Percentiles rank a stretch among this genome's conserved stretches.
Conservation (phyloP, 2,888 invertebrate species). For the Orthosia gracilis region DNA sequence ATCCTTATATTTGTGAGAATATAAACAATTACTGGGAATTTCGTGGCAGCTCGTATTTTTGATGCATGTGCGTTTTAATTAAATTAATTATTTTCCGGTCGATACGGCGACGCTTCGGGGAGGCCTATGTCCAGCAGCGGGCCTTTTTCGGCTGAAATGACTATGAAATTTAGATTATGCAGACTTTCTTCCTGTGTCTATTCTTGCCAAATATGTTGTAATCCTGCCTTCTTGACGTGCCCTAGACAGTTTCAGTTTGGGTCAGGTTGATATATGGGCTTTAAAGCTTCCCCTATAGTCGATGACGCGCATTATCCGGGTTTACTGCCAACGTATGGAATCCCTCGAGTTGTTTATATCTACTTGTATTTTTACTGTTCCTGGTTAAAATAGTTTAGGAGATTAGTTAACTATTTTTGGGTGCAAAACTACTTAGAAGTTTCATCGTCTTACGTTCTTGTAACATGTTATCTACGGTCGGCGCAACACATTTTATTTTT, state of each 20-base stretch:
- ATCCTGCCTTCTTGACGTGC: background rate
- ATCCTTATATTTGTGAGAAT: background rate
- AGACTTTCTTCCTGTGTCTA: background rate
- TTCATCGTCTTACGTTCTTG: too few species aligned
- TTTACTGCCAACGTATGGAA: slow-evolving; percentile 46
- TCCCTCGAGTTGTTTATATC: slow-evolving; percentile 38
- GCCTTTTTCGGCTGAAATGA: background rate
- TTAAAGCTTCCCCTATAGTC: background rate
- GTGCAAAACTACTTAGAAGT: too few species aligned
- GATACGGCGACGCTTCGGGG: background rate
- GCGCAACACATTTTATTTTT: too few species aligned
- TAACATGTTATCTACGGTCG: too few species aligned
- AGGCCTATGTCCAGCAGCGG: background rate
- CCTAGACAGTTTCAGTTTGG: slow-evolving; percentile 20
- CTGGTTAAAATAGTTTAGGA: slow-evolving; percentile 4
- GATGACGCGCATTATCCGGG: background rate
- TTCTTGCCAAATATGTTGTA: background rate
- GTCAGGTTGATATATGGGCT: slow-evolving; percentile 24
- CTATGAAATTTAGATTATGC: background rate
- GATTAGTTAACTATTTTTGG: too few species aligned
- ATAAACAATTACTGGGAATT: too few species aligned
- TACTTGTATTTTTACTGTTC: slow-evolving; percentile 28
- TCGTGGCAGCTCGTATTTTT: too few species aligned
- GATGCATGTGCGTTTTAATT: too few species aligned
- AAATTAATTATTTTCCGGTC: background rate